Percentiles rank a stretch among this genome's conserved stretches.
Conservation (phyloP, 2,888 invertebrate species). For the Torymus tubicola region DNA sequence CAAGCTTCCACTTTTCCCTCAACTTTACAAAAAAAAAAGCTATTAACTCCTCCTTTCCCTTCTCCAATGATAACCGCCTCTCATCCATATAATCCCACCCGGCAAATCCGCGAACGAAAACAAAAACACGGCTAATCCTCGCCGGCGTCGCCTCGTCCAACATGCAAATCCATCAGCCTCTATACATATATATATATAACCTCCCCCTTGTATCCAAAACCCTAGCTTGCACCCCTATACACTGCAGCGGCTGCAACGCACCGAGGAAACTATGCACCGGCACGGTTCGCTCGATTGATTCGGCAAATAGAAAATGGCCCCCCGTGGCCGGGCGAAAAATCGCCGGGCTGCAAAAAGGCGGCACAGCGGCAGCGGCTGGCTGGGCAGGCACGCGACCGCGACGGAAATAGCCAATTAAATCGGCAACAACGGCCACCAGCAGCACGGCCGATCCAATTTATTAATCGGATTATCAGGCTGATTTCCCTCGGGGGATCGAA, state of each 20-base stretch:
- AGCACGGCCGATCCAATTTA: slow-evolving; percentile 69
- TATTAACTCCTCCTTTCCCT: background rate
- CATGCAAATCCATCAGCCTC: slow-evolving; percentile 15
- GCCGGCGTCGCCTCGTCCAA: background rate
- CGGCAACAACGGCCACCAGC: slow-evolving; percentile 63
- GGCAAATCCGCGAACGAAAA: background rate
- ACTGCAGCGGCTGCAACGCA: background rate
- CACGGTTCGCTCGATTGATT: slow-evolving; percentile 49
- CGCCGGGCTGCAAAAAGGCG: background rate
- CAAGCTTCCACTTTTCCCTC: no score
- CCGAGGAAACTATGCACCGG: background rate
- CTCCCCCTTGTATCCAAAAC: no score
- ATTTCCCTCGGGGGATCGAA: slow-evolving; percentile 72
- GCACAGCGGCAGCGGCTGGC: background rate
- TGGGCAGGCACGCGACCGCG: slow-evolving; percentile 1
- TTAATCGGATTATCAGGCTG: slow-evolving; percentile 75
- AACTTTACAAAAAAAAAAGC: background rate
- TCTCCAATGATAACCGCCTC: background rate
- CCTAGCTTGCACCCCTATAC: no score
- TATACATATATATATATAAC: no score
- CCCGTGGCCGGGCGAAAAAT: slow-evolving; percentile 32
- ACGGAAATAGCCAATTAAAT: slow-evolving; percentile 72
- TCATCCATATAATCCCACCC: background rate
- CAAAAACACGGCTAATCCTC: slow-evolving; percentile 12
- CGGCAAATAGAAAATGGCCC: slow-evolving; percentile 43